Evolutionary conservation across 2,888 invertebrate genomes (phyloP).

Genomic region (Myopa tessellatipennis): DNA sequence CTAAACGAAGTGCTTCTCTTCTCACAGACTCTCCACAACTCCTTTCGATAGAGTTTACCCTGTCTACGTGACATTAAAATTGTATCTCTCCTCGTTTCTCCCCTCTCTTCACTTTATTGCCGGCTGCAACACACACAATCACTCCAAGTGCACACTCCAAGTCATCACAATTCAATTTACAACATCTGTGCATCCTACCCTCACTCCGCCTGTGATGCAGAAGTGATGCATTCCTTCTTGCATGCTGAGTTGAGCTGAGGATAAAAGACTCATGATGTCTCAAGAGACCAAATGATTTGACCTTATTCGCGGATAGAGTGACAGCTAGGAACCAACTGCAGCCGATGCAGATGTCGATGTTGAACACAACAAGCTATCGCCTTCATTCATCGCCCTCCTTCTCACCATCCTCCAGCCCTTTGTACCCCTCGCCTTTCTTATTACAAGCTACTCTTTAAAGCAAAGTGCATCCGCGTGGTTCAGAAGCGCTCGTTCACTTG

Average conservation of each 20-base stretch:
- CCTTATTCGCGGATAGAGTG: constrained; percentile 39
- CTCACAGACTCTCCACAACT: not conserved
- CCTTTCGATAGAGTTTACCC: no score
- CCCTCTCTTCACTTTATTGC: not conserved
- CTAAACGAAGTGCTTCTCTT: constrained; percentile 1
- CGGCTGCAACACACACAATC: not conserved
- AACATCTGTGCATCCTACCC: not conserved
- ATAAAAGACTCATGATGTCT: constrained; percentile 36
- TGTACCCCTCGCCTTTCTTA: not conserved
- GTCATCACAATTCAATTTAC: constrained; percentile 18
- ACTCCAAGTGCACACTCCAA: not conserved
- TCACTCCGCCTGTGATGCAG: constrained; percentile 1
- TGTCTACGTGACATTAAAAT: not conserved
- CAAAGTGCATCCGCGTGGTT: not conserved
- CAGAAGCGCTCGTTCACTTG: not conserved
- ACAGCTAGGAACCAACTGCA: not conserved
- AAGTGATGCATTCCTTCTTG: constrained; percentile 4
- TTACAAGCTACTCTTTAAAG: not conserved
- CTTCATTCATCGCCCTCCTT: not conserved
- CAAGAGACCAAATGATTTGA: constrained; percentile 43
- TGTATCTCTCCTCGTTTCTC: not conserved
- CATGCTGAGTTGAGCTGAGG: not conserved
- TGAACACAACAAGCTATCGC: not conserved
- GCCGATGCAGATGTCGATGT: not conserved
- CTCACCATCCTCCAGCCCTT: not conserved